Evolutionary conservation across 2,888 invertebrate species (phyloP).

Genomic region (Yponomeuta malinellus): DNA sequence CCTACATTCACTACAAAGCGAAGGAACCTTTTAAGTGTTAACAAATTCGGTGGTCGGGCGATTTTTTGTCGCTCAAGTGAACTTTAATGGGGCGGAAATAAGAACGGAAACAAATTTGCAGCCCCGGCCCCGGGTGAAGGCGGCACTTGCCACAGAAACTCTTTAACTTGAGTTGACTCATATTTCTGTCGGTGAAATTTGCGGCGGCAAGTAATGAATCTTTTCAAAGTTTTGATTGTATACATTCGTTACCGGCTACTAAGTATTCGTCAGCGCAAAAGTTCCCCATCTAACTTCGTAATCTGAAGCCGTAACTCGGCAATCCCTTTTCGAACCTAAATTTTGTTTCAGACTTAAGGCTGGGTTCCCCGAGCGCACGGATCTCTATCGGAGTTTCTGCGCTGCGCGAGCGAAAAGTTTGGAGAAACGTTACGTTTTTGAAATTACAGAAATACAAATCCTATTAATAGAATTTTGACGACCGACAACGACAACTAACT

Average conservation of each 20-base stretch:
- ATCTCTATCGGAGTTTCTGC: too few species aligned
- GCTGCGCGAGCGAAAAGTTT: too few species aligned
- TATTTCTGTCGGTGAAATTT: conserved; percentile 54
- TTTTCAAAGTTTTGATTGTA: conserved; percentile 69
- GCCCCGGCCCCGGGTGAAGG: conserved; percentile 31
- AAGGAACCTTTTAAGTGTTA: background rate
- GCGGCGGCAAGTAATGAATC: conserved; percentile 52
- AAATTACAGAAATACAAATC: too few species aligned
- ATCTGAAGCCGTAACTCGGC: conserved; percentile 21
- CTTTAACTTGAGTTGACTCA: conserved; percentile 36
- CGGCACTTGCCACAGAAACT: conserved; percentile 26
- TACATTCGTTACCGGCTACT: conserved; percentile 61
- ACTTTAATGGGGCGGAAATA: conserved; percentile 32
- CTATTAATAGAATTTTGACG: too few species aligned
- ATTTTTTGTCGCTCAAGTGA: conserved; percentile 18
- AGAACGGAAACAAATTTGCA: conserved; percentile 39
- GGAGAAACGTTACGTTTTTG: too few species aligned
- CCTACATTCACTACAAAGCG: background rate
- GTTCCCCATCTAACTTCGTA: conserved; percentile 54
- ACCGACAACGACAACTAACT: too few species aligned
- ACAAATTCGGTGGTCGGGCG: conserved; percentile 6
- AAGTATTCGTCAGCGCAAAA: conserved; percentile 53
- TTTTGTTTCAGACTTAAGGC: background rate
- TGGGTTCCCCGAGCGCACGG: too few species aligned
- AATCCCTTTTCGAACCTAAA: conserved; percentile 13